Percentiles rank a stretch among this genome's conserved stretches.
These are phyloP conservation scores for Phylloscopus whistleri DNA, from an alignment of 2,113 vertebrate genomes.

Conservation along the genomic window DNA sequence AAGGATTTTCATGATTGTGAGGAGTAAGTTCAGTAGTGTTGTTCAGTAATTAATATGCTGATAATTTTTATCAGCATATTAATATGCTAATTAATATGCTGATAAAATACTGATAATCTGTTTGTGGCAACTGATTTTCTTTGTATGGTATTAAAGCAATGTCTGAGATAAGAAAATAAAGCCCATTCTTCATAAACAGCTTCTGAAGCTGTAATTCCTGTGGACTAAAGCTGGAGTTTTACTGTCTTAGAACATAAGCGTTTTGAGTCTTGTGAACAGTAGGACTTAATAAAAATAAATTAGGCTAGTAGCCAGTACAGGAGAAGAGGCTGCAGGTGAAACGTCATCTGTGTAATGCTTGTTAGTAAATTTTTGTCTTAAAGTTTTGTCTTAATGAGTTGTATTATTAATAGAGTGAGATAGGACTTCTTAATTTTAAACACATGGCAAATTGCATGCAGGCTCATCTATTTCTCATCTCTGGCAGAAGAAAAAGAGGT, in stretches of 20 bases:
- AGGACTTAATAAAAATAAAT: not conserved
- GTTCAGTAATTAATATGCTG: not conserved
- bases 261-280: not conserved
- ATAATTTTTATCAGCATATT: not conserved
- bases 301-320: not conserved
- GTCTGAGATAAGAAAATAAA: not conserved
- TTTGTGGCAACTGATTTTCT: not conserved
- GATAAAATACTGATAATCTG: not conserved
- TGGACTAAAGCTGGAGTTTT: not conserved
- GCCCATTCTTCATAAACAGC: not conserved
- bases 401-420: not conserved
- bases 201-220: not conserved
- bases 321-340: not conserved
- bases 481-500: not conserved
- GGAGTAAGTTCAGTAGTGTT: not conserved
- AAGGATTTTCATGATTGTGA: not conserved
- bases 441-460: rapidly evolving
- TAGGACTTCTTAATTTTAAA: not conserved
- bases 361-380: not conserved
- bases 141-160: not conserved
- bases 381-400: not conserved
- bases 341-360: not conserved
- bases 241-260: rapidly evolving
- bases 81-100: too few relatives aligned
- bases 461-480: not conserved